These are phyloP conservation scores for Aporophyla lueneburgensis DNA, from an alignment of 2,888 invertebrate species.

Conservation along the genomic window DNA sequence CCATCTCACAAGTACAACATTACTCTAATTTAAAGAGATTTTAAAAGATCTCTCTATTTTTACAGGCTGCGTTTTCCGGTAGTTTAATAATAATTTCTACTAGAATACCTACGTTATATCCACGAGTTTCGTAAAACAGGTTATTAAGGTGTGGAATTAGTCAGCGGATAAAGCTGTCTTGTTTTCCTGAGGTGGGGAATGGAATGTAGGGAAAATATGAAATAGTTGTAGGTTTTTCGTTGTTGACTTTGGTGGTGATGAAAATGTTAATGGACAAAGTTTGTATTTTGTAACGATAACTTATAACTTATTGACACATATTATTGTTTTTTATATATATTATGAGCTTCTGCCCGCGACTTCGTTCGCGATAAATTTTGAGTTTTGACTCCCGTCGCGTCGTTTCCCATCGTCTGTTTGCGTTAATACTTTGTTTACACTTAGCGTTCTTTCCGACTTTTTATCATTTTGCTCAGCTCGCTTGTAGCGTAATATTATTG, in stretches of 20 bases:
- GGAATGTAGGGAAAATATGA: constrained; percentile 34
- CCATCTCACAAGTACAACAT: constrained; percentile 30
- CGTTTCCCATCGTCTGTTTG: no score
- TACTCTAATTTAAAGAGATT: constrained; percentile 40
- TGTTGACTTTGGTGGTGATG: not conserved
- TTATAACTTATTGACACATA: not conserved
- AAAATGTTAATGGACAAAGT: not conserved
- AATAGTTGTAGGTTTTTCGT: not conserved
- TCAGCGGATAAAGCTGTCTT: constrained; percentile 9
- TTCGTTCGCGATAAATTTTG: no score
- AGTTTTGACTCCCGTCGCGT: no score
- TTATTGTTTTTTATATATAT: no score
- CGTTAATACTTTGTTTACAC: no score
- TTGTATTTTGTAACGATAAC: no score
- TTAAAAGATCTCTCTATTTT: constrained; percentile 43
- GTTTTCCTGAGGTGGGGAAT: constrained; percentile 6
- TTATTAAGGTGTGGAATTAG: constrained; percentile 40
- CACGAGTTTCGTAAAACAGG: constrained; percentile 43
- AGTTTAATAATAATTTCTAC: constrained; percentile 57
- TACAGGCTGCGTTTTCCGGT: constrained; percentile 34
- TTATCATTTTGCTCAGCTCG: no score
- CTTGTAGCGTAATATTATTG: no score
- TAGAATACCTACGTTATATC: constrained; percentile 31
- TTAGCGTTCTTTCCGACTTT: no score
- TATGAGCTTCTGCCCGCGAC: no score